These are phyloP conservation scores for Heliconius hortense DNA, from an alignment of 2,888 invertebrate species.

Conservation along the genomic window DNA sequence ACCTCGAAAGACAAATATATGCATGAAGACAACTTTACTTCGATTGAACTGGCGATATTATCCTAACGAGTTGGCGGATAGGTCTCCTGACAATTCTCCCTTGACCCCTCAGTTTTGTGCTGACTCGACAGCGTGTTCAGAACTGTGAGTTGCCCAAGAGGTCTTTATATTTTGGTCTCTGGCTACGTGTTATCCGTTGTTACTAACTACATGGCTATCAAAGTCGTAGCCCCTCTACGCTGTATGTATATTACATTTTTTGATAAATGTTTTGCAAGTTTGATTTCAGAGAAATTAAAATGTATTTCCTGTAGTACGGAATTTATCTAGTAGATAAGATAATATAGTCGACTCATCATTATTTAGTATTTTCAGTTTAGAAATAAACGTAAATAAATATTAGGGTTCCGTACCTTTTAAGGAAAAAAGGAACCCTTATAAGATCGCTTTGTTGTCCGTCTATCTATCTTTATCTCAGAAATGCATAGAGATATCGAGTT, in stretches of 20 bases:
- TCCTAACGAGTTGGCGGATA: constrained; percentile 55
- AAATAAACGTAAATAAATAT: too few species aligned
- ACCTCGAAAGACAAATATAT: constrained; percentile 29
- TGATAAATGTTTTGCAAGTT: constrained; percentile 6
- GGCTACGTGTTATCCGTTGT: constrained; percentile 21
- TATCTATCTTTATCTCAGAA: too few species aligned
- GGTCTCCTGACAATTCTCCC: constrained; percentile 47
- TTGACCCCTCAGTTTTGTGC: constrained; percentile 49
- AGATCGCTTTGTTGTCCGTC: too few species aligned
- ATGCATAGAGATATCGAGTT: too few species aligned
- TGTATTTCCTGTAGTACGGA: background rate
- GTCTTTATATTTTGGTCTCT: constrained; percentile 29
- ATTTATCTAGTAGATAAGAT: too few species aligned
- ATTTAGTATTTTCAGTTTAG: too few species aligned
- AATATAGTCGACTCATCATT: too few species aligned
- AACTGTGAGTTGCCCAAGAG: constrained; percentile 17
- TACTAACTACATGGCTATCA: background rate
- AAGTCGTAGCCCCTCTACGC: constrained; percentile 17
- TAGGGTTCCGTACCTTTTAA: too few species aligned
- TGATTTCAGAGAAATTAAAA: background rate
- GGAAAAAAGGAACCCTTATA: too few species aligned
- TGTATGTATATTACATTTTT: constrained; percentile 21
- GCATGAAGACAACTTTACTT: constrained; percentile 36
- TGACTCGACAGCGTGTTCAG: constrained; percentile 22
- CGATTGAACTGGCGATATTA: constrained; percentile 49